phyloP scores from a whole-genome alignment of 2,113 vertebrate genomes.

The Atrichornis clamosus region DNA sequence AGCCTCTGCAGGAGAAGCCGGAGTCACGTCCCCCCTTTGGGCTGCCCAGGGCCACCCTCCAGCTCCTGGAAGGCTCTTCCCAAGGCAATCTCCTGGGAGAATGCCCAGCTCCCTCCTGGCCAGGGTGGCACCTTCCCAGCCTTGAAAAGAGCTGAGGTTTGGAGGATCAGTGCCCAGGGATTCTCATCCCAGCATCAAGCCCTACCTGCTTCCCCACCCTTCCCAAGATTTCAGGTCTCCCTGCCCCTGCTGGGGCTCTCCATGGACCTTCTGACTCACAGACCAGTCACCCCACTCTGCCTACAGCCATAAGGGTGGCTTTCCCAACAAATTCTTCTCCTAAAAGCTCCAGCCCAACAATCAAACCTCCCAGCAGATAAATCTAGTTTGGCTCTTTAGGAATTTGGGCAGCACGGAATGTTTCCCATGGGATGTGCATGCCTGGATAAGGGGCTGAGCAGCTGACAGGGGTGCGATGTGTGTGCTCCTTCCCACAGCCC shows the following conservation, averaged over 20 bases:
- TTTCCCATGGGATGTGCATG: rapidly evolving
- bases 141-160: not conserved
- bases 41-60: rapidly evolving
- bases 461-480: not conserved
- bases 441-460: not conserved
- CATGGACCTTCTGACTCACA: not conserved
- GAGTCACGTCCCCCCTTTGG: rapidly evolving
- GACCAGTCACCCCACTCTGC: no score
- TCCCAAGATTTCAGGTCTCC: not conserved
- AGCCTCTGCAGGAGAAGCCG: conserved; percentile 46
- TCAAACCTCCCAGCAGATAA: not conserved
- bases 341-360: not conserved
- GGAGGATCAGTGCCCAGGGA: rapidly evolving
- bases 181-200: not conserved
- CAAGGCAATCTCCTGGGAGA: not conserved
- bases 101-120: not conserved
- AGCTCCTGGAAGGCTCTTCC: not conserved
- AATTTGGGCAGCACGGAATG: not conserved
- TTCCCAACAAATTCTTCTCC: not conserved
- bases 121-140: not conserved
- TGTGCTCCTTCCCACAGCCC: not conserved
- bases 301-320: rapidly evolving
- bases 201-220: not conserved
- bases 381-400: not conserved
- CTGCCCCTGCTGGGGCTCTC: not conserved